Conservation (phyloP, 2,113 vertebrate species). For the Hyla sarda region DNA sequence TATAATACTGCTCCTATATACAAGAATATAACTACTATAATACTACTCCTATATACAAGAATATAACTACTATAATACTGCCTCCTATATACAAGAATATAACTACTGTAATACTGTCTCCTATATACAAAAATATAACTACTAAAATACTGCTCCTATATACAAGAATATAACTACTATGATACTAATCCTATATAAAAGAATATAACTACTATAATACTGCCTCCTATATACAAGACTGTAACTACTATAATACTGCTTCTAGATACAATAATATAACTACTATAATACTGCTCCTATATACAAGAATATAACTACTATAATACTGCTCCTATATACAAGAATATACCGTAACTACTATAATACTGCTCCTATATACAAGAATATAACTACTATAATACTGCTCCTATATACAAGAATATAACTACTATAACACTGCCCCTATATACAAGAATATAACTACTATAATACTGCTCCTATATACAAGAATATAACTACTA, state of each 20-base stretch:
- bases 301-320: constrained; percentile 10
- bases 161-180: too few species aligned
- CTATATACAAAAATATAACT: not conserved
- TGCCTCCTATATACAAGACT: too few species aligned
- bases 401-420: not conserved
- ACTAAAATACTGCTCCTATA: constrained; percentile 4
- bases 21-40: constrained; percentile 21
- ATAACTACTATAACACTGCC: not conserved
- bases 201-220: too few species aligned
- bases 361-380: not conserved
- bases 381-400: constrained; percentile 15
- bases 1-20: constrained; percentile 4
- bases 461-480: constrained; percentile 9
- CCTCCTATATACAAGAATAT: not conserved
- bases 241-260: too few species aligned
- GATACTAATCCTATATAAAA: too few species aligned
- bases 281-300: too few species aligned
- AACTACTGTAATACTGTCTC: not conserved
- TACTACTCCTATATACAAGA: not conserved
- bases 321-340: not conserved
- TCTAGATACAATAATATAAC: too few species aligned
- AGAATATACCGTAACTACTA: not conserved
- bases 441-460: constrained; percentile 12
- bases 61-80: not conserved
- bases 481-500: not conserved